These are phyloP conservation scores for Epistrophe grossulariae DNA, from an alignment of 2,888 invertebrate species.

Conservation along the genomic window DNA sequence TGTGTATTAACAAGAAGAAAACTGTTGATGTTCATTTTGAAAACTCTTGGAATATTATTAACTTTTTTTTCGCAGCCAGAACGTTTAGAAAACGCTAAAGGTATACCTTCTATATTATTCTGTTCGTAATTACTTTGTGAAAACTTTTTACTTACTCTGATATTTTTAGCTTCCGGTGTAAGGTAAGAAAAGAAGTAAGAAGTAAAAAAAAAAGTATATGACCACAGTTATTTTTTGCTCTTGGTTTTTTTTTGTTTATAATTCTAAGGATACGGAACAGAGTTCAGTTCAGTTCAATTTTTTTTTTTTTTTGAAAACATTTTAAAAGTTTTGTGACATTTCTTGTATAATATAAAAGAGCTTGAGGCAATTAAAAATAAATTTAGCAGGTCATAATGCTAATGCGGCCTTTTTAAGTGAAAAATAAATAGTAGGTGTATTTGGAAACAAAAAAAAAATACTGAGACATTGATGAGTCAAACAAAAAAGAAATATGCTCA, in stretches of 20 bases:
- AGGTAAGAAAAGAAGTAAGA: neutral
- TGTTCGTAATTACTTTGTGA: constrained; percentile 34
- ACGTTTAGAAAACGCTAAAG: constrained; percentile 8
- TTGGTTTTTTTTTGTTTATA: neutral
- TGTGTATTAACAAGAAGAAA: neutral
- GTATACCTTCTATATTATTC: constrained; percentile 15
- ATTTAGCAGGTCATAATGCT: constrained; percentile 30
- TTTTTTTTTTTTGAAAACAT: constrained; percentile 11
- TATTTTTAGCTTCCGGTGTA: constrained; percentile 24
- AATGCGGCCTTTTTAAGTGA: constrained; percentile 20
- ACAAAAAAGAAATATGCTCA: neutral
- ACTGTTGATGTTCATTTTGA: constrained; percentile 24
- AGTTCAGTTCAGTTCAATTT: no score
- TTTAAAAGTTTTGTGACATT: constrained; percentile 17
- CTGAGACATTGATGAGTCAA: neutral
- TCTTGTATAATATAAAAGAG: neutral
- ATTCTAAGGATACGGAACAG: neutral
- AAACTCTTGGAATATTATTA: neutral
- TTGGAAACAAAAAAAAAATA: neutral
- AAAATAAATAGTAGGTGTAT: constrained; percentile 15
- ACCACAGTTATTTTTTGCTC: neutral
- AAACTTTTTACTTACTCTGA: constrained; percentile 33
- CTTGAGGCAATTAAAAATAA: constrained; percentile 34
- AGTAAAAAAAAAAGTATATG: neutral
- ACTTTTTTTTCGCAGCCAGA: neutral